Evolutionary conservation across 1,140 invertebrate genomes (phyloP).

Genomic region (Lucilia sericata): DNA sequence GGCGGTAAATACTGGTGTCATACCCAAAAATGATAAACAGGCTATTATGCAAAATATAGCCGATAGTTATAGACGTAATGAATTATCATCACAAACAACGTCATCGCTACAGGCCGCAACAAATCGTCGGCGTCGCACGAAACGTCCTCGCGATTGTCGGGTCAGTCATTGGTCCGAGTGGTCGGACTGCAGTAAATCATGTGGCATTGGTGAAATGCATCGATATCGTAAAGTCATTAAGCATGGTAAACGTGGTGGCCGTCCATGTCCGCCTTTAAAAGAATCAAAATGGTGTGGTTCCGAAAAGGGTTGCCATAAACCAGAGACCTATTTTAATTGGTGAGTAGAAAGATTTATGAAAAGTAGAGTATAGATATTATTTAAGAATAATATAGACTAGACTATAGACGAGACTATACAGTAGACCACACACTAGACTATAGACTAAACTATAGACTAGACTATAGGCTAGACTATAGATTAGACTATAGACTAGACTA

Average conservation of each 20-base stretch:
- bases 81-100: conserved; percentile 36
- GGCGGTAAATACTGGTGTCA: conserved; percentile 65
- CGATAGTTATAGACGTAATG: conserved; percentile 56
- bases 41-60: conserved; percentile 81
- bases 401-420: too few relatives aligned
- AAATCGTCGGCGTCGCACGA: conserved; percentile 65
- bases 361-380: too few relatives aligned
- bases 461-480: too few relatives aligned
- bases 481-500: too few relatives aligned
- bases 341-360: conserved; percentile 49
- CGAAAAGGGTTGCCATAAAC: conserved; percentile 75
- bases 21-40: conserved; percentile 78
- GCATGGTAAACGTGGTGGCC: conserved; percentile 80
- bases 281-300: conserved; percentile 90
- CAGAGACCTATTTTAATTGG: conserved; percentile 67
- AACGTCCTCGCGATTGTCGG: conserved; percentile 77
- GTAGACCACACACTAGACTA: too few relatives aligned
- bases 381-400: too few relatives aligned
- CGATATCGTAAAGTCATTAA: conserved; percentile 80
- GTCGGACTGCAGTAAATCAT: conserved; percentile 86
- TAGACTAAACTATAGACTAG: too few relatives aligned
- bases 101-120: conserved; percentile 5
- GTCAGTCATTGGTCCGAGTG: conserved; percentile 90
- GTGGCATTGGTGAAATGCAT: conserved; percentile 88
- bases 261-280: conserved; percentile 82